Evolutionary conservation across 2,888 invertebrate genomes (phyloP).

Genomic region (Helicoverpa assulta): DNA sequence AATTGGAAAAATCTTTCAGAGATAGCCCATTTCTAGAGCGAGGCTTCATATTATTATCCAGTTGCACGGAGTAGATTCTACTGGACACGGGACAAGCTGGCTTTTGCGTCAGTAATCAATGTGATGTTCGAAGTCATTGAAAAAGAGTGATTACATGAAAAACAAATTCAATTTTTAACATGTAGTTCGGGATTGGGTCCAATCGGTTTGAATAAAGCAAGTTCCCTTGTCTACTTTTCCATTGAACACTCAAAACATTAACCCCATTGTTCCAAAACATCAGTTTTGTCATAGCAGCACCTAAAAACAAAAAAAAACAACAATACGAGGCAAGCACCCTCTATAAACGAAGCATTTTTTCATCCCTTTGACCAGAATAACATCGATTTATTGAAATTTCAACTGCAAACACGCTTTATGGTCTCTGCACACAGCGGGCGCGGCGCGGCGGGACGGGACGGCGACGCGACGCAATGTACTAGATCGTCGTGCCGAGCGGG

Average conservation of each 20-base stretch:
- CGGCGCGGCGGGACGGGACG: too few relatives aligned
- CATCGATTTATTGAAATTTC: constrained; percentile 23
- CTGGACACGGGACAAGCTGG: too few relatives aligned
- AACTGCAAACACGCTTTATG: constrained; percentile 1
- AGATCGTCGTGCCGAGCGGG: too few relatives aligned
- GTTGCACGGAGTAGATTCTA: too few relatives aligned
- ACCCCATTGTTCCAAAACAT: constrained; percentile 20
- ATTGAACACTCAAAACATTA: constrained; percentile 4
- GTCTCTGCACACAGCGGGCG: too few relatives aligned
- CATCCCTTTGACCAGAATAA: constrained; percentile 23
- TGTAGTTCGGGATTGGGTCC: too few relatives aligned
- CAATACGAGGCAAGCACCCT: background rate
- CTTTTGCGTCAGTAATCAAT: too few relatives aligned
- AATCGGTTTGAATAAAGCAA: background rate
- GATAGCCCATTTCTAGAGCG: too few relatives aligned
- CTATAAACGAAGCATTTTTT: constrained; percentile 32
- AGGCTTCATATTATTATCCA: too few relatives aligned
- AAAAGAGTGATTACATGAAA: background rate
- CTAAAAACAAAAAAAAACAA: constrained; percentile 12
- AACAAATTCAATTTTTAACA: background rate
- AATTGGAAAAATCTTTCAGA: too few relatives aligned
- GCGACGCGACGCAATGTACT: too few relatives aligned
- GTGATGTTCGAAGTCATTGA: too few relatives aligned
- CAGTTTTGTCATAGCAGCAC: background rate
- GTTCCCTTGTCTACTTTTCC: constrained; percentile 5